phyloP scores from a whole-genome alignment of 2,797 vertebrate genomes.

The Antennarius maculatus region DNA sequence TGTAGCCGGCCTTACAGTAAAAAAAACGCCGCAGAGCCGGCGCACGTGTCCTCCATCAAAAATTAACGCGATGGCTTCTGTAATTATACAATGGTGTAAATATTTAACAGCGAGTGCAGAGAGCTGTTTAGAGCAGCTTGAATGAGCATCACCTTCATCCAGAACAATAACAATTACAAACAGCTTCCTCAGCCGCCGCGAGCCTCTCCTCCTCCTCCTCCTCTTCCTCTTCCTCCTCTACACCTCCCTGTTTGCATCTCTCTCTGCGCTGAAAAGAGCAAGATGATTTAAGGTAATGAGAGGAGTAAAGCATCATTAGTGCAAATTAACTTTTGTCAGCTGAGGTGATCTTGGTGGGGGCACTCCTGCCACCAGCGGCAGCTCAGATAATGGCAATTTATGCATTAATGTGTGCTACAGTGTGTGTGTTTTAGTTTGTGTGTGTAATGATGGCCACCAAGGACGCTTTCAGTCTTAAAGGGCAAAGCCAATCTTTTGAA shows the following conservation, averaged over 20 bases:
- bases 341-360: constrained; percentile 85
- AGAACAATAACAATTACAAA: constrained; percentile 69
- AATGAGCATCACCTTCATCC: constrained; percentile 52
- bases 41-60: constrained; percentile 68
- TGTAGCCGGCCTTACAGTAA: constrained; percentile 64
- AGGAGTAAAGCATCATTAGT: constrained; percentile 87
- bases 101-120: constrained; percentile 60
- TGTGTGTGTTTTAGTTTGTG: constrained; percentile 27
- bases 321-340: constrained; percentile 89
- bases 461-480: constrained; percentile 73
- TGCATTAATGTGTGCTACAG: constrained; percentile 68
- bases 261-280: constrained; percentile 48
- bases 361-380: constrained; percentile 77
- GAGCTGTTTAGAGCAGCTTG: constrained; percentile 49
- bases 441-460: constrained; percentile 61
- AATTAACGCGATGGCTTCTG: constrained; percentile 70
- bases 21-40: constrained; percentile 49
- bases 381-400: constrained; percentile 83
- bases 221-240: constrained; percentile 26
- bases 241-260: constrained; percentile 49
- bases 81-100: constrained; percentile 72
- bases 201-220: not conserved
- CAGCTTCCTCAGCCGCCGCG: constrained; percentile 47
- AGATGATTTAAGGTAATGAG: constrained; percentile 87
- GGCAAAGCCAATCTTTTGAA: constrained; percentile 61